Conservation (phyloP, 2,797 vertebrate genomes). For the Clarias pachynema region DNA sequence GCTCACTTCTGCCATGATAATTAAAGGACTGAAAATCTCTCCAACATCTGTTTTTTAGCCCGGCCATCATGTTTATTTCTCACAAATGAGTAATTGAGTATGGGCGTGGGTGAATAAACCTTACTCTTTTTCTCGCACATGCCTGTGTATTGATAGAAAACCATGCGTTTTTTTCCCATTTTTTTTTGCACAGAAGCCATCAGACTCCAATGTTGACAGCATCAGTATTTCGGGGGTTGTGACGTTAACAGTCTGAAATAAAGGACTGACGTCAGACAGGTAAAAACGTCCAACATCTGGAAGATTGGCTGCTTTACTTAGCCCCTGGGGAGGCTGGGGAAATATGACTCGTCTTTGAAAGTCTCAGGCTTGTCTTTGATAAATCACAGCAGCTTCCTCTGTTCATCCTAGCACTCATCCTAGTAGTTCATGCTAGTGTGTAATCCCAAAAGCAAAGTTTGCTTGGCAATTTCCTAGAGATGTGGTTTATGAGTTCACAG, state of each 20-base stretch:
- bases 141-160: conserved; percentile 18
- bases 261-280: conserved; percentile 33
- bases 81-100: conserved; percentile 41
- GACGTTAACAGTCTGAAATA: conserved; percentile 32
- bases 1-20: conserved; percentile 36
- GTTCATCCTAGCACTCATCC: conserved; percentile 33
- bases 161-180: not conserved
- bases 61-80: conserved; percentile 42
- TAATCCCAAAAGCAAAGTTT: not conserved
- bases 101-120: conserved; percentile 1
- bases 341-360: conserved; percentile 45
- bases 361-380: conserved; percentile 41
- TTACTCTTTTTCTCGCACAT: not conserved
- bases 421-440: not conserved
- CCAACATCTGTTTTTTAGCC: conserved; percentile 33
- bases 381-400: conserved; percentile 46
- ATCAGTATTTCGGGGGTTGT: conserved; percentile 20
- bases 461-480: not conserved
- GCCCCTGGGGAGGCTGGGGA: conserved; percentile 23
- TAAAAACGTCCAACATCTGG: conserved; percentile 42
- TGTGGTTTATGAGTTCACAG: not conserved
- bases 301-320: conserved; percentile 24
- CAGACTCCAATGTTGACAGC: not conserved
- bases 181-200: conserved; percentile 7
- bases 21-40: conserved; percentile 40